These are phyloP conservation scores for Conus betulinus DNA, from an alignment of 1,140 invertebrate genomes.

Conservation along the genomic window DNA sequence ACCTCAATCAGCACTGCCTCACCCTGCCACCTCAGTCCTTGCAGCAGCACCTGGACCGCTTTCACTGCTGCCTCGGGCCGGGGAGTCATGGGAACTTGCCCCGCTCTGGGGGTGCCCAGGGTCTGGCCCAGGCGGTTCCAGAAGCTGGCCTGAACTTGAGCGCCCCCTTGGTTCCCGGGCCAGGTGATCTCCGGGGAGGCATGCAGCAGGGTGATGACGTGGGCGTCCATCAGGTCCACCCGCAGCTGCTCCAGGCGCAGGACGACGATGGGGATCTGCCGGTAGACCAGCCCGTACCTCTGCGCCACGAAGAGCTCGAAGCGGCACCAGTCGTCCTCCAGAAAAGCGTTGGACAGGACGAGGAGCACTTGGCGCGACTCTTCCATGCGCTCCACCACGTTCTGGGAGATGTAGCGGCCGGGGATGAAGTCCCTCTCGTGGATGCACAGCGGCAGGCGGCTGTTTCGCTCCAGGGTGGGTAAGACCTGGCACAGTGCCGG, in stretches of 20 bases:
- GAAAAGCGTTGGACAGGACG: conserved; percentile 37
- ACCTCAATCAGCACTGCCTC: too few relatives aligned
- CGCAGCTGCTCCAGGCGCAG: conserved; percentile 15
- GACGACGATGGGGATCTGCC: conserved; percentile 10
- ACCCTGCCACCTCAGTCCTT: too few relatives aligned
- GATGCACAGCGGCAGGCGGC: conserved; percentile 39
- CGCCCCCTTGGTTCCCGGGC: neutral
- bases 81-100: too few relatives aligned
- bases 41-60: too few relatives aligned
- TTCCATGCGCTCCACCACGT: conserved; percentile 40
- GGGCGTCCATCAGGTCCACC: conserved; percentile 23
- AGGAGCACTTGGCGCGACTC: conserved; percentile 38
- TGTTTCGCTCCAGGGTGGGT: conserved; percentile 14
- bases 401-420: conserved; percentile 27
- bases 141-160: neutral
- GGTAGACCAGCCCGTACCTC: conserved; percentile 27
- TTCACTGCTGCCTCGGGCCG: too few relatives aligned
- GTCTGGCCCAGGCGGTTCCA: conserved; percentile 15
- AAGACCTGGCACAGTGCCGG: neutral
- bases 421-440: conserved; percentile 39
- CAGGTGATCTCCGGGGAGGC: conserved; percentile 16
- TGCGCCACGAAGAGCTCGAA: conserved; percentile 39
- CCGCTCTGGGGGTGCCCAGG: neutral
- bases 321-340: conserved; percentile 34
- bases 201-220: conserved; percentile 26